Percentiles rank a stretch among this genome's conserved stretches.
phyloP scores from a whole-genome alignment of 64 coral and sea anemone species.

The Actinia tenebrosa region DNA sequence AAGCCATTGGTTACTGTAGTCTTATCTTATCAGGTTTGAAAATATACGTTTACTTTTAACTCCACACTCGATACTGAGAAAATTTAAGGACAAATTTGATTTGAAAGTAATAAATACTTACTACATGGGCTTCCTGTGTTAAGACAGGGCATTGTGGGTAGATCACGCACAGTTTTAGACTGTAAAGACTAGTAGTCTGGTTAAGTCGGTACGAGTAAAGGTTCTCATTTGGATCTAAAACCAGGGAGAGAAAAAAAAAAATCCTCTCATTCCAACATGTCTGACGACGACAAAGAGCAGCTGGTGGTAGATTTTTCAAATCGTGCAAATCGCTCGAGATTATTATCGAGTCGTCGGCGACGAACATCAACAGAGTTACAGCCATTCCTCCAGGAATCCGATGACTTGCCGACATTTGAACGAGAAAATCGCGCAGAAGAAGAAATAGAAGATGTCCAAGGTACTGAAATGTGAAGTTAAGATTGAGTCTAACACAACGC shows the following conservation, averaged over 20 bases:
- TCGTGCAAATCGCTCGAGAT: background rate
- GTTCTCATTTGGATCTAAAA: background rate
- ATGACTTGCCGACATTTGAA: background rate
- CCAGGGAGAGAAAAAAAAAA: background rate
- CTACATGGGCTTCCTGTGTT: background rate
- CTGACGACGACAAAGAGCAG: background rate
- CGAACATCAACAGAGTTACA: constrained; percentile 6
- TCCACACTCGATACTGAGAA: too few relatives aligned
- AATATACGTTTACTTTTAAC: too few relatives aligned
- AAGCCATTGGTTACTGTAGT: too few relatives aligned
- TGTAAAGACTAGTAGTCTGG: background rate
- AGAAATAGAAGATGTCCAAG: background rate
- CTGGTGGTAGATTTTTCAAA: background rate
- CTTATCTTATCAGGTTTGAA: too few relatives aligned
- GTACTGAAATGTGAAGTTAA: background rate
- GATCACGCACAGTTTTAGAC: background rate
- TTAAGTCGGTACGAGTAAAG: background rate
- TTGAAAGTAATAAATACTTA: background rate
- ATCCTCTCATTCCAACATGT: background rate
- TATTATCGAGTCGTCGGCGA: background rate
- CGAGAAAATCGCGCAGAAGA: background rate
- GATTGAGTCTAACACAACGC: background rate
- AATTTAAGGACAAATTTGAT: too few relatives aligned
- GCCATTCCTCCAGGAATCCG: background rate
- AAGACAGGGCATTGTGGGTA: background rate